These are phyloP conservation scores for Sialia sialis DNA, from an alignment of 2,113 vertebrate species.

Conservation along the genomic window DNA sequence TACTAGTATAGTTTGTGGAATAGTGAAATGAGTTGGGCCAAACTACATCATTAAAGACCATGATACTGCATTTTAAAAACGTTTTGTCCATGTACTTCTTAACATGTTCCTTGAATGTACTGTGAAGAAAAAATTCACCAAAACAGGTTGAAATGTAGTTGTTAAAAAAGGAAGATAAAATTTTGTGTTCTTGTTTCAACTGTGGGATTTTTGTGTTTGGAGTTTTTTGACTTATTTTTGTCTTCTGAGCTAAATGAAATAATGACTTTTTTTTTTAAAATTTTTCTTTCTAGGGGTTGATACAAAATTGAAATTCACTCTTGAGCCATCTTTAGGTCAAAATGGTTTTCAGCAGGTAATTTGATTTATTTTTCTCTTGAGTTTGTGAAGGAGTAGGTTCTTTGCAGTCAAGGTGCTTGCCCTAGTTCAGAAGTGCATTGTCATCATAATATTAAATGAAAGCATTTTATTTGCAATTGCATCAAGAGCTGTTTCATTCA, in stretches of 20 bases:
- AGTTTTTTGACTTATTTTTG: background rate
- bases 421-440: background rate
- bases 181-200: background rate
- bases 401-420: background rate
- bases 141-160: background rate
- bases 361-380: background rate
- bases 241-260: background rate
- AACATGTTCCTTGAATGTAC: background rate
- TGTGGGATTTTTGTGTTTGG: background rate
- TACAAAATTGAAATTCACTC: conserved; percentile 95
- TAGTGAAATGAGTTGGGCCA: background rate
- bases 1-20: background rate
- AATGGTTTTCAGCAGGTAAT: conserved; percentile 98
- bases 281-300: conserved; percentile 85
- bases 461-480: background rate
- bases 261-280: background rate
- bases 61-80: background rate
- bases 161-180: background rate
- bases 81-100: accelerated
- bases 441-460: background rate
- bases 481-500: background rate
- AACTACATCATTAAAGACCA: background rate
- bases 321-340: conserved; percentile 92
- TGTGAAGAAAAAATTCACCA: background rate
- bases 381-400: background rate